phyloP scores from a whole-genome alignment of 2,888 invertebrate species.

The Drosophila ezoana region DNA sequence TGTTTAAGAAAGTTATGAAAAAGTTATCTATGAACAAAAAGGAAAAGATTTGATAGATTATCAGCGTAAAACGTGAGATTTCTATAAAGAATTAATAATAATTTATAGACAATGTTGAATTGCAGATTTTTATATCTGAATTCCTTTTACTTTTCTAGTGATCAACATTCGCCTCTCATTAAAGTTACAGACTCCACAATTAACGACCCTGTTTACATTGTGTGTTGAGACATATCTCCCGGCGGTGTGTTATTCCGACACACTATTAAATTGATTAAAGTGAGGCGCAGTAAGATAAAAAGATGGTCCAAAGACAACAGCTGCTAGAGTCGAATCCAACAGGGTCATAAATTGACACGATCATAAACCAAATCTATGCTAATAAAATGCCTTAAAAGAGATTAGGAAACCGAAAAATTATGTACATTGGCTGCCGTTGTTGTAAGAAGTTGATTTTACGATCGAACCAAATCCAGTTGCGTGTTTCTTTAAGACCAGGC shows the following conservation, averaged over 20 bases:
- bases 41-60: too few species aligned
- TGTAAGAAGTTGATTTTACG: constrained; percentile 47
- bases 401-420: constrained; percentile 19
- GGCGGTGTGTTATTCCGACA: constrained; percentile 37
- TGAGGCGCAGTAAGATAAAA: constrained; percentile 14
- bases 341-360: constrained; percentile 43
- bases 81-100: too few species aligned
- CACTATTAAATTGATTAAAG: constrained; percentile 63
- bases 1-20: background rate
- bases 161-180: background rate
- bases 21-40: background rate
- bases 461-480: constrained; percentile 39
- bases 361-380: constrained; percentile 58
- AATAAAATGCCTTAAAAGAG: constrained; percentile 56
- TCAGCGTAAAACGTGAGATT: too few species aligned
- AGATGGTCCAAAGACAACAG: constrained; percentile 27
- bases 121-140: background rate
- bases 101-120: too few species aligned
- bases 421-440: constrained; percentile 28
- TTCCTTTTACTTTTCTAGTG: background rate
- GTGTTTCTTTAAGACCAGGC: constrained; percentile 25
- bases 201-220: constrained; percentile 6
- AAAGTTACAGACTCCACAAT: background rate
- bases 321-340: constrained; percentile 36
- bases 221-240: constrained; percentile 7